A percentile compares a stretch with the other conserved stretches of the same genome.
Conservation (phyloP, 2,113 vertebrate species). For the Callopanchax toddi region DNA sequence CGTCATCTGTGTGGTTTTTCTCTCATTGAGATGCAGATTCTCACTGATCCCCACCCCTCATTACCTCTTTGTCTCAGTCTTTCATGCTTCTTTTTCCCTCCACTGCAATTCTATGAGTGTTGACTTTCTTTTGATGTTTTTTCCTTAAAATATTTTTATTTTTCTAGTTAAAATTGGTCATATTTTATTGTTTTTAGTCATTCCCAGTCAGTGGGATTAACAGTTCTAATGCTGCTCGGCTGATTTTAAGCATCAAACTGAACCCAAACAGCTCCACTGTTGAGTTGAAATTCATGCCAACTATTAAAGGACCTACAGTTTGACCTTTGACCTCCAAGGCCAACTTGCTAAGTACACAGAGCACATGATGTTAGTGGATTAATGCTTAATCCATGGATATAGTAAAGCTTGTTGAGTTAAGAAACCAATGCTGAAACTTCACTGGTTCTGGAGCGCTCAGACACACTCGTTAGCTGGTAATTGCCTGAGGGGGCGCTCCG, state of each 20-base stretch:
- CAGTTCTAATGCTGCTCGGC: background rate
- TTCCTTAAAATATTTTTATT: background rate
- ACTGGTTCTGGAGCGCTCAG: slow-evolving; percentile 5
- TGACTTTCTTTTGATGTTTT: slow-evolving; percentile 37
- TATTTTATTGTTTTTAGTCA: no score
- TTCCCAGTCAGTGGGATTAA: no score
- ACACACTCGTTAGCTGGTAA: background rate
- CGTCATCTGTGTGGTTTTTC: slow-evolving; percentile 36
- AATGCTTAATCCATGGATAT: slow-evolving; percentile 62
- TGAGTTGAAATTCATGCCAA: slow-evolving; percentile 32
- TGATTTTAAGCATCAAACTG: background rate
- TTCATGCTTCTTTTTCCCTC: slow-evolving; percentile 37
- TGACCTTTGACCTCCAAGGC: slow-evolving; percentile 33
- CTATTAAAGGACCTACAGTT: slow-evolving; percentile 55
- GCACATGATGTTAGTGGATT: slow-evolving; percentile 61
- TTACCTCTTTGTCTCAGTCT: slow-evolving; percentile 44
- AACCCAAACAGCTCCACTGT: slow-evolving; percentile 15
- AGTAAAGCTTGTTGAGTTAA: slow-evolving; percentile 54
- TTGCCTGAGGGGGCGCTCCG: background rate
- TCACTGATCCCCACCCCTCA: slow-evolving; percentile 42
- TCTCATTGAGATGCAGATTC: slow-evolving; percentile 46
- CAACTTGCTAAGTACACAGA: slow-evolving; percentile 50
- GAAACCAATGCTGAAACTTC: slow-evolving; percentile 44
- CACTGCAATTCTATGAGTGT: slow-evolving; percentile 12
- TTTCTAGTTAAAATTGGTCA: background rate